Base-by-base conservation (phyloP, 2,888 invertebrate species). In the Caenorhabditis drosophilae region DNA sequence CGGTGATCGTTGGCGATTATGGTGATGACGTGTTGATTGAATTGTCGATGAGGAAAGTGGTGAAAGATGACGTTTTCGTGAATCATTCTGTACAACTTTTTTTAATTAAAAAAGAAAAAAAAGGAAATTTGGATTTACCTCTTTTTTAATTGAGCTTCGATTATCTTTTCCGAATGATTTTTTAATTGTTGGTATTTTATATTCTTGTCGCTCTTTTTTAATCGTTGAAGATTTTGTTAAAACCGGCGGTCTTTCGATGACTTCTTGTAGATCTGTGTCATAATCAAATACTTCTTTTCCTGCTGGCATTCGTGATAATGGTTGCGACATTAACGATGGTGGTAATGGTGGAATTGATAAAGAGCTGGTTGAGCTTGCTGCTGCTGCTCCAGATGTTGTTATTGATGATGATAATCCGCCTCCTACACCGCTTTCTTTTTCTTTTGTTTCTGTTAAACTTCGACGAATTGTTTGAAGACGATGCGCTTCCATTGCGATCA, bases 391-490 rank as follows among this genome's bases (percentile, higher is more conserved):
- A n/a, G n/a, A n/a, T n/a, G n/a, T n/a, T n/a, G n/a, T n/a, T n/a
- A n/a, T n/a, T n/a, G n/a, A n/a, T n/a, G n/a, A n/a, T 6, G n/a
- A 6, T 6, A n/a, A n/a, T 6, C 6, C 20, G 18, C 22, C 41
- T 41, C 4, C 15, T 12, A n/a, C 20, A 15, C 47, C 47, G 2
- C 15, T 20, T 22, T 47, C 47, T 35, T 47, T 47, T 20, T 58
- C 58, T 25, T 53, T 35, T 11, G 66, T 73, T 3, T 70, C 70
- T 15, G 69, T 70, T 16, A 74, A 59, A 25, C 68, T 53, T 20
- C 78, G 64, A 9, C 77, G 62, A 22, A 77, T 61, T 23, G 52
- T 49, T 57, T 70, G 70, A 2, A 73, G 48, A 4, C 68, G 58
- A 27, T 57, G 54, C 0, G 67, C 54, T 54, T 77, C 76, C 47